Evolutionary conservation across 2,888 invertebrate genomes (phyloP), one percentile per base, ranked within the genome.

Genomic region (Drosophila ezoana): DNA sequence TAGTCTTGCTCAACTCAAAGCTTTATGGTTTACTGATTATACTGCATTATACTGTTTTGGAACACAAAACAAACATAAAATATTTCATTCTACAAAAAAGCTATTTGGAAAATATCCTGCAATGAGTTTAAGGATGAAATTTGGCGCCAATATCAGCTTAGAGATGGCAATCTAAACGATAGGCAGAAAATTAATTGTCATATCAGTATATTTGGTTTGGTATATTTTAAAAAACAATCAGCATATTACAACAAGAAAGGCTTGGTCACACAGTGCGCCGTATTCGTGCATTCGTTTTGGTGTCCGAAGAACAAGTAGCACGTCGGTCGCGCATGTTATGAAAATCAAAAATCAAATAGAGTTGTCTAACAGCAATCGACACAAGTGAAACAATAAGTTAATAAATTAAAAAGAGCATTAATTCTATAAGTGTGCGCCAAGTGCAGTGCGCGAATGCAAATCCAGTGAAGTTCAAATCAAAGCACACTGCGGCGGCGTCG

Each of bases 401-500:
- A 45, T 43, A 45, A 45, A 49, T 57, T 53, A 18, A 48, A 40
- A 13, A 44, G 8, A 28, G 54, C 44, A 54, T 35, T 43, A 10
- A 37, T 49, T 58, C 32, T 38, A 33, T 43, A 23, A 47, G 32
- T 56, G 58, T 60, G 66, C 57, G 45, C 13, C 52, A 68, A 59
- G 53, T 49, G 57, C 49, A 67, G 33, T 38, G 32, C 48, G 66
- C 61, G 52, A 54, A 32, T 57, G 48, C 48, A 48, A 52, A 45
- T 49, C 37, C 56, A 75, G 75, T 84, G 67, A 84, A 70, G 69
- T 81, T 72, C 20, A 71, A 75, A 63, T 65, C 81, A 70, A 86
- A 72, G 83, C 77, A 69, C 64, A 59, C 82, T 82, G 80, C 69
- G 58, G 80, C 77, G 72, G 78, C 77, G 73, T 72, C 78, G 63